Evolutionary conservation across 2,113 vertebrate genomes (phyloP).

Genomic region (Coracopsis vasa): DNA sequence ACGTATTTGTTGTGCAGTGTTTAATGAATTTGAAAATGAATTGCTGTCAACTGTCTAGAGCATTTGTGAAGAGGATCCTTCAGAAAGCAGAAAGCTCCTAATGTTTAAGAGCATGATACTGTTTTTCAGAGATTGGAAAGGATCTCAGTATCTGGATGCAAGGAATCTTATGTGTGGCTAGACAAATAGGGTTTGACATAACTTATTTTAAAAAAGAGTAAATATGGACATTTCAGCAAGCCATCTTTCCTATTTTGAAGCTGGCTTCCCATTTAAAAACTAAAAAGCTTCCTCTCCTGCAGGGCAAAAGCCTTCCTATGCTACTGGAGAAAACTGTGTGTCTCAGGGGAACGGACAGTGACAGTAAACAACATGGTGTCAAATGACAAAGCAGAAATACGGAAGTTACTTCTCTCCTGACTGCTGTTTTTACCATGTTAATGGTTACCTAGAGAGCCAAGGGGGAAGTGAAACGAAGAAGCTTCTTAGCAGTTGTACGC

Average conservation of each 20-base stretch:
- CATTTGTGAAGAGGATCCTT: neutral
- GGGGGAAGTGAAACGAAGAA: neutral
- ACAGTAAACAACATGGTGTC: neutral
- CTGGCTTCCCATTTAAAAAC: neutral
- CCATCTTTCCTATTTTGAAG: neutral
- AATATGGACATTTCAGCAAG: neutral
- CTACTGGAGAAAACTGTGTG: neutral
- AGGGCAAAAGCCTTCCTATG: neutral
- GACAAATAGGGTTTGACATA: neutral
- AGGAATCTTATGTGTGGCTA: neutral
- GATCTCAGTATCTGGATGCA: neutral
- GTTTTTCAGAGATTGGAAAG: neutral
- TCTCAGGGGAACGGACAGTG: neutral
- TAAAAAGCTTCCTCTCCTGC: neutral
- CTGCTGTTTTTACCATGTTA: neutral
- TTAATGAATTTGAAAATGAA: neutral
- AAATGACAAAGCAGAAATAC: neutral
- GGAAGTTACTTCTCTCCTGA: neutral
- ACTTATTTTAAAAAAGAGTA: neutral
- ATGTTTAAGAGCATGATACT: neutral
- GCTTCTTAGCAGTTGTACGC: neutral
- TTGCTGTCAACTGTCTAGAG: neutral
- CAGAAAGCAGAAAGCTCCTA: neutral
- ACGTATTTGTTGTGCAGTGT: neutral
- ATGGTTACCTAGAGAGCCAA: neutral